Evolutionary conservation across 1,140 invertebrate genomes (phyloP), one percentile per base, ranked within the genome.

Genomic region (Hypothenemus hampei): DNA sequence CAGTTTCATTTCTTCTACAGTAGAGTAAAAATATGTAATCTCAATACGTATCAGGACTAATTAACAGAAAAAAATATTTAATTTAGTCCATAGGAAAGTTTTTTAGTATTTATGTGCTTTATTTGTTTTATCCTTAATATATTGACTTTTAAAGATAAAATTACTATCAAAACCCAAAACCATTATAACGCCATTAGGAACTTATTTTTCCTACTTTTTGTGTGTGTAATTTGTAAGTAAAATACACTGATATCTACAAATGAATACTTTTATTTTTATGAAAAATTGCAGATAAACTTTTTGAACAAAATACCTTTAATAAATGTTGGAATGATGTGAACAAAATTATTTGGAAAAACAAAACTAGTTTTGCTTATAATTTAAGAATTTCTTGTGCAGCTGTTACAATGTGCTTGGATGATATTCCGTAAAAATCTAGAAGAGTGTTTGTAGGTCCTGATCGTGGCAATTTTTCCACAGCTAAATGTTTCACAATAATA

Each of bases 401-500:
- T 45, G 76, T 76, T 8, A 84, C 81, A 63, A 99, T 87, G 65
- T 84, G 81, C 37, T 79, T 81, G 0, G 91, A 82, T 63, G 85
- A 90, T 65, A 98, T 91, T 54, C 93, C 93, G 74, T 85, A 98
- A 65, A 81, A 79, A 50, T 97, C 86, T 37, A 99, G 76, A 18
- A 99, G 79, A 3, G 82, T 89, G 31, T 77, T 76, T 6, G 92
- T 82, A 48, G 91, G 87, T 4, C 96, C 97, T 49, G 94, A 98
- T 40, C 95, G 83, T 10, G 97, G 95, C 23, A 99, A 78, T 39
- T 81, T 81, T 5, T 74, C 73, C n/a, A 99, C 93, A 56, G 82
- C 91, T 24, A 99, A 67, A 65, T 87, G 86, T 61, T 87, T 88
- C 3, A 98, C 82, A n/a, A 84, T 70, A 29, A 93, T 82, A 65